phyloP scores from a whole-genome alignment of 2,888 invertebrate genomes.

The Muscina levida region DNA sequence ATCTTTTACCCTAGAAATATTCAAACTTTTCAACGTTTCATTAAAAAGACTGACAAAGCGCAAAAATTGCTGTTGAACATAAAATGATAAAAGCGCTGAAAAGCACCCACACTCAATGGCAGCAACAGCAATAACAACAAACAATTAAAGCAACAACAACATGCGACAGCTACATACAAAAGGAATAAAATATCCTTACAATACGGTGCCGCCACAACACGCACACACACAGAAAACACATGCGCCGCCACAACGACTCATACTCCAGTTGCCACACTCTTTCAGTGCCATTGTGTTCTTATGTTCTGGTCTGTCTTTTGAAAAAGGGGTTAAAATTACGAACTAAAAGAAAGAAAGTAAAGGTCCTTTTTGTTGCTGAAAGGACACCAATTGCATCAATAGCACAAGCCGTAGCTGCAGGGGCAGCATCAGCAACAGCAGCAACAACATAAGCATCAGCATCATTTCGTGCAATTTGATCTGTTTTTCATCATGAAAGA shows the following conservation, averaged over 20 bases:
- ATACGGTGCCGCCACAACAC: conserved; percentile 13
- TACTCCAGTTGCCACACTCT: conserved; percentile 23
- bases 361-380: conserved; percentile 37
- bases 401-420: conserved; percentile 17
- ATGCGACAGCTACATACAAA: conserved; percentile 30
- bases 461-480: conserved; percentile 64
- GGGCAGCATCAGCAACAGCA: conserved; percentile 32
- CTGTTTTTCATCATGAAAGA: conserved; percentile 44
- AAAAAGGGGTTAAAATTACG: conserved; percentile 55
- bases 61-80: conserved; percentile 39
- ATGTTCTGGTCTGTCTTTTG: neutral
- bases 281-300: neutral
- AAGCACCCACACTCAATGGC: conserved; percentile 56
- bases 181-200: conserved; percentile 45
- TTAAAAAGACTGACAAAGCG: conserved; percentile 58
- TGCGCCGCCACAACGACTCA: conserved; percentile 55
- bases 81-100: conserved; percentile 37
- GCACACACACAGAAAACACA: conserved; percentile 48
- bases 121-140: conserved; percentile 40
- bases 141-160: conserved; percentile 53
- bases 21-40: conserved; percentile 50
- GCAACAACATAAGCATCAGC: conserved; percentile 26
- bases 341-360: conserved; percentile 34
- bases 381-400: conserved; percentile 62
- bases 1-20: conserved; percentile 29